Evolutionary conservation across 2,888 invertebrate species (phyloP).

Genomic region (Synanthedon tipuliformis): DNA sequence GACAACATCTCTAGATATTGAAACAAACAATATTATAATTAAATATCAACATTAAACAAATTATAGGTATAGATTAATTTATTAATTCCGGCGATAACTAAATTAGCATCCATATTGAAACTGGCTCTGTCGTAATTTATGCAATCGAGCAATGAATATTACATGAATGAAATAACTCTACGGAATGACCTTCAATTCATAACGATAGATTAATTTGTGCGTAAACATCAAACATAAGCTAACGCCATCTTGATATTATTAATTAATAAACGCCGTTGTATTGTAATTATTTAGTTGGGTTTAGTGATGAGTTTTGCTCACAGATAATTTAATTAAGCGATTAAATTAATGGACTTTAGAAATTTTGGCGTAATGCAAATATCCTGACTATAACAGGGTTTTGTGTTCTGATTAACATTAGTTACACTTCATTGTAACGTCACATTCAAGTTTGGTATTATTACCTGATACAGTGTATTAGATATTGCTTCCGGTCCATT

Average conservation of each 20-base stretch:
- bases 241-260: not conserved
- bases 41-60: not conserved
- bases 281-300: not conserved
- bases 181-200: conserved; percentile 7
- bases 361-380: no score
- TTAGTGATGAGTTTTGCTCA: no score
- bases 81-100: conserved; percentile 8
- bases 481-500: no score
- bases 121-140: conserved; percentile 16
- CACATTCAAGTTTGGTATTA: no score
- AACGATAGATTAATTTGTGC: not conserved
- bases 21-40: not conserved
- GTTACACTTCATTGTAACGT: no score
- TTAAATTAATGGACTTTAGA: no score
- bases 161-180: conserved; percentile 7
- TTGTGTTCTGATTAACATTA: no score
- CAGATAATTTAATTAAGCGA: no score
- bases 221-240: not conserved
- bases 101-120: conserved; percentile 26
- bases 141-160: conserved; percentile 21
- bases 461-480: no score
- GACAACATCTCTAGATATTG: no score
- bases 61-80: not conserved
- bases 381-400: no score
- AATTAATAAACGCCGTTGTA: not conserved